Conservation (phyloP, 2,888 invertebrate genomes). For the Branchinecta sandiegonensis region DNA sequence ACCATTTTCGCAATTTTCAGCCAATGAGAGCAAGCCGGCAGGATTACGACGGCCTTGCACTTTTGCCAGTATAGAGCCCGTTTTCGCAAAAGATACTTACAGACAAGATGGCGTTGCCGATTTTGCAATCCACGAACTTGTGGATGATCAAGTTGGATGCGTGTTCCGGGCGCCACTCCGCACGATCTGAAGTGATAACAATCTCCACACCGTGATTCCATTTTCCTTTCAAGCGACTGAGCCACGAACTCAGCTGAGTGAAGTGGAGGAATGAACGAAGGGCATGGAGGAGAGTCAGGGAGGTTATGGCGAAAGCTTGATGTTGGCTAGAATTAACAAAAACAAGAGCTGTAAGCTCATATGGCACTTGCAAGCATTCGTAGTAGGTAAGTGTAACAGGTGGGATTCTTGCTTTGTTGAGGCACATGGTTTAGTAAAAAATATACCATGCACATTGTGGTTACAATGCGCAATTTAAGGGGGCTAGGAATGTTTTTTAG, state of each 20-base stretch:
- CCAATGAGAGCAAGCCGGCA: too few species aligned
- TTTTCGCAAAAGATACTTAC: neutral
- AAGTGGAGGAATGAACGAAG: slow-evolving; percentile 89
- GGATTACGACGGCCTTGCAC: too few species aligned
- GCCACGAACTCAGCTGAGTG: slow-evolving; percentile 91
- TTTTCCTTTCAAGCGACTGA: slow-evolving; percentile 38
- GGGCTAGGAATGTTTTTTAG: neutral
- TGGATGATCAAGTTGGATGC: neutral
- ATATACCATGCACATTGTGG: too few species aligned
- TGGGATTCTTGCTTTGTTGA: too few species aligned
- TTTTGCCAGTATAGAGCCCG: too few species aligned
- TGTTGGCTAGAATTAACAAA: neutral
- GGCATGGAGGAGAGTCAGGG: slow-evolving; percentile 55
- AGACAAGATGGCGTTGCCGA: neutral
- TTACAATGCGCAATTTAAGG: too few species aligned
- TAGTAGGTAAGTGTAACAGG: too few species aligned
- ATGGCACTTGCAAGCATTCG: too few species aligned
- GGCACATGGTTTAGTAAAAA: too few species aligned
- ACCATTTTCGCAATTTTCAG: too few species aligned
- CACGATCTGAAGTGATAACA: neutral
- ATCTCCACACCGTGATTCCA: slow-evolving; percentile 28
- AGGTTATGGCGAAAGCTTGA: neutral
- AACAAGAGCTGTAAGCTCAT: too few species aligned
- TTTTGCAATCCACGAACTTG: neutral
- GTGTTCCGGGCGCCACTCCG: neutral